phyloP scores from a whole-genome alignment of 2,888 invertebrate genomes.

The Temnothorax rugatulus region DNA sequence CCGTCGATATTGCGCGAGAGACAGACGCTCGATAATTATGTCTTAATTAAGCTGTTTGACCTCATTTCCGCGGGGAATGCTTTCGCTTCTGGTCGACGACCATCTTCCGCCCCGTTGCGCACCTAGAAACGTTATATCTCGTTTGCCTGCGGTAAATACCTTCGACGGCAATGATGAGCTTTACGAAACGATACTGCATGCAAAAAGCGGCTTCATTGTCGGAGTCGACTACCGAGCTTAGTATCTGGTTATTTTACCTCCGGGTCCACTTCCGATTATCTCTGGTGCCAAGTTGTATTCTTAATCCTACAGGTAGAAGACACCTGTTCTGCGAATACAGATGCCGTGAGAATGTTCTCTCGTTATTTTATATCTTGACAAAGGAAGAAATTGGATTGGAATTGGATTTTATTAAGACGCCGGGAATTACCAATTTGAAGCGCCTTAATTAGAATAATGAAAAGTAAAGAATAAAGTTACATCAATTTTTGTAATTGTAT shows the following conservation, averaged over 20 bases:
- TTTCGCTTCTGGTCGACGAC: constrained; percentile 59
- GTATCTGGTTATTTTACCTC: constrained; percentile 44
- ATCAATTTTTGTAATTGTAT: neutral
- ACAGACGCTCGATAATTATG: constrained; percentile 79
- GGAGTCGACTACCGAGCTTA: constrained; percentile 49
- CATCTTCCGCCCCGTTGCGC: constrained; percentile 68
- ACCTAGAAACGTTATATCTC: constrained; percentile 70
- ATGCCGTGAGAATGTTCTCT: neutral
- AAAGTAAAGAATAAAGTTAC: neutral
- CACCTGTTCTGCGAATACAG: neutral
- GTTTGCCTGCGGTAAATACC: constrained; percentile 70
- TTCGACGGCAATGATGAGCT: constrained; percentile 70
- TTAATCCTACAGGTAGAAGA: neutral
- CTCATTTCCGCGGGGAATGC: constrained; percentile 72
- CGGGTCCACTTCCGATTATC: constrained; percentile 42
- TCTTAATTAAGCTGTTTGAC: constrained; percentile 82
- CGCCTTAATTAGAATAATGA: neutral
- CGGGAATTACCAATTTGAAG: neutral
- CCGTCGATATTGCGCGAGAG: constrained; percentile 59
- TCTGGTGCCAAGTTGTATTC: constrained; percentile 27
- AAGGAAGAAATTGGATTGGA: constrained; percentile 3
- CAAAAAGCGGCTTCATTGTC: constrained; percentile 72
- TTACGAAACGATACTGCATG: constrained; percentile 63
- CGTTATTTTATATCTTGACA: neutral
- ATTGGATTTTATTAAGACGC: neutral